Conservation (phyloP, 1,140 invertebrate species). For the Pararge aegeria region DNA sequence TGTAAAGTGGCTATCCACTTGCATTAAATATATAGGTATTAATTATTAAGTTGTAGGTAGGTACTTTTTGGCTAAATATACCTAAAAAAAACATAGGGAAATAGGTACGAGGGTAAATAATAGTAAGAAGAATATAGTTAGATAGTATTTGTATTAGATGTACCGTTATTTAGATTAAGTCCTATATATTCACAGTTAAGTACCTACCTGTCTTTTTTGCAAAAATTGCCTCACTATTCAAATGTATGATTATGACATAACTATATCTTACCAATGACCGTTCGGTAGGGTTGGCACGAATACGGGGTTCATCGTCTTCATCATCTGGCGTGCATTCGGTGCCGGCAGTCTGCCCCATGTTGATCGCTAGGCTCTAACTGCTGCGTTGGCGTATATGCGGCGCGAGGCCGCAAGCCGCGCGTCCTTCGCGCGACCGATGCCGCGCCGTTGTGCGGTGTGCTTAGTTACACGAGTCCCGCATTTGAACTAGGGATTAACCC, state of each 20-base stretch:
- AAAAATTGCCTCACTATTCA: neutral
- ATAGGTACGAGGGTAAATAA: no score
- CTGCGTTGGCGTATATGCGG: constrained; percentile 36
- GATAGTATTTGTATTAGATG: no score
- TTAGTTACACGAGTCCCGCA: constrained; percentile 35
- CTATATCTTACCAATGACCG: constrained; percentile 53
- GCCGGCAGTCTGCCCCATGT: constrained; percentile 64
- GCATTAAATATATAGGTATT: no score
- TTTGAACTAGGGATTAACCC: constrained; percentile 36
- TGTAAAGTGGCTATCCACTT: no score
- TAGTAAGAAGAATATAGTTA: no score
- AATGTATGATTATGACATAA: neutral
- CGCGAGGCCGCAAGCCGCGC: constrained; percentile 63
- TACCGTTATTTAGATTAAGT: no score
- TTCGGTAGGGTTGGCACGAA: constrained; percentile 60
- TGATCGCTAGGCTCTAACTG: constrained; percentile 26
- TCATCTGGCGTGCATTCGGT: constrained; percentile 55
- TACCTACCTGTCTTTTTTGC: neutral
- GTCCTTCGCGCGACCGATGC: constrained; percentile 65
- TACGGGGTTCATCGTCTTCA: constrained; percentile 61
- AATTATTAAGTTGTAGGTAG: no score
- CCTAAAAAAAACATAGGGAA: no score
- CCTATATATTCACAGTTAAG: no score
- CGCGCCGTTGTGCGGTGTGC: constrained; percentile 58
- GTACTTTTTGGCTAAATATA: no score